phyloP scores from a whole-genome alignment of 2,888 invertebrate genomes.

The Horisme vitalbata region DNA sequence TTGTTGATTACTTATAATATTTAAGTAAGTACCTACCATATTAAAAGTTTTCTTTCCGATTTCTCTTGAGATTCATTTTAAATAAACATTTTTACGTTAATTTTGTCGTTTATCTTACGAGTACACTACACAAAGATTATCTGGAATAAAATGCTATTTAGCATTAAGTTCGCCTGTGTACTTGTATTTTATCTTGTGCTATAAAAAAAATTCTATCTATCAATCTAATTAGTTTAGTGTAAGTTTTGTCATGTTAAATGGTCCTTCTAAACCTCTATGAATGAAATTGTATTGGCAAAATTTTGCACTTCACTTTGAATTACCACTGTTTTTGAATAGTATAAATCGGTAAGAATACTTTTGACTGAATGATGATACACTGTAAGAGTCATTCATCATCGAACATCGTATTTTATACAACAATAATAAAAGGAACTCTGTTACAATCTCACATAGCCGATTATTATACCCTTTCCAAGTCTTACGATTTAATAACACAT shows the following conservation, averaged over 20 bases:
- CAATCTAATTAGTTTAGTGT: no score
- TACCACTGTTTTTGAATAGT: background rate
- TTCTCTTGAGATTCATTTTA: background rate
- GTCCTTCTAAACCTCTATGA: no score
- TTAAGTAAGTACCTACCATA: no score
- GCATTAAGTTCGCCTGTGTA: no score
- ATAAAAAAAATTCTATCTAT: no score
- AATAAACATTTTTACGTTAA: background rate
- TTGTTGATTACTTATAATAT: no score
- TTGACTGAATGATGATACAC: slow-evolving; percentile 16
- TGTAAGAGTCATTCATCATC: slow-evolving; percentile 32
- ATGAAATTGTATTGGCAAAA: no score
- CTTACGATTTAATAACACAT: background rate
- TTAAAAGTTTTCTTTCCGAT: slow-evolving; percentile 5
- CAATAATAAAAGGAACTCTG: slow-evolving; percentile 33
- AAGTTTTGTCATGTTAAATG: no score
- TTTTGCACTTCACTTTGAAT: no score
- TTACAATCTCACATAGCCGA: slow-evolving; percentile 42
- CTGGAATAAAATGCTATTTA: no score
- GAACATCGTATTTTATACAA: slow-evolving; percentile 41
- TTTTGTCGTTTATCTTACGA: background rate
- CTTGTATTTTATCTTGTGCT: no score
- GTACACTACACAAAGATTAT: no score
- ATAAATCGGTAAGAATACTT: slow-evolving; percentile 7
- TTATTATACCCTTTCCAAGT: slow-evolving; percentile 2